Percentiles rank a stretch among this genome's conserved stretches.
Conservation (phyloP, 1,140 invertebrate genomes). For the Pomacea maculata region DNA sequence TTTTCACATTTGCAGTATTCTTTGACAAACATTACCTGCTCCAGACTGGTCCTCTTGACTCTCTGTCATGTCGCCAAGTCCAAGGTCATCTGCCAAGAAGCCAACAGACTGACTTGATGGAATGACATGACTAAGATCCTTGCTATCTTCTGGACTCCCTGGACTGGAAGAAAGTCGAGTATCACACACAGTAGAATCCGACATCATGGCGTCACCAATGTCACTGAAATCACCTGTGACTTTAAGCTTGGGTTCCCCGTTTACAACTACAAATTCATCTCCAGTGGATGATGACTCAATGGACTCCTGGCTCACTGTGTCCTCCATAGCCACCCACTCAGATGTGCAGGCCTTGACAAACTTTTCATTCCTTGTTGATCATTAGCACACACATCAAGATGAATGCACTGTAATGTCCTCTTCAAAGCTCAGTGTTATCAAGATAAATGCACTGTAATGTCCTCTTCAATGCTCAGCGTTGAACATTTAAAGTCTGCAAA, state of each 20-base stretch:
- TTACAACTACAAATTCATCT: constrained; percentile 86
- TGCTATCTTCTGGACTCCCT: constrained; percentile 24
- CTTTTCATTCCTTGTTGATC: constrained; percentile 1
- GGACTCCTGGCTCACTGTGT: constrained; percentile 85
- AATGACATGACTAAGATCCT: constrained; percentile 47
- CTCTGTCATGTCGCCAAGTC: constrained; percentile 3
- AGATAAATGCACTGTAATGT: neutral
- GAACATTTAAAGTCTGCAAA: neutral
- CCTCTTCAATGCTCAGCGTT: neutral
- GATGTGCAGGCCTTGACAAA: neutral
- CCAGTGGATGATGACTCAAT: constrained; percentile 83
- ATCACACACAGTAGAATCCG: constrained; percentile 64
- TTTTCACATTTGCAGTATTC: no score
- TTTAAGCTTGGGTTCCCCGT: constrained; percentile 74
- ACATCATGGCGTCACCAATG: constrained; percentile 77
- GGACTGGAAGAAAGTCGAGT: constrained; percentile 29
- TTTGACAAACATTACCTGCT: constrained; percentile 1
- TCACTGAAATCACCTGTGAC: constrained; percentile 81
- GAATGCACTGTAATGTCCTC: neutral
- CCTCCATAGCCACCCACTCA: constrained; percentile 66
- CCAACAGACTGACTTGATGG: constrained; percentile 54
- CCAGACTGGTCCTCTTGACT: constrained; percentile 7
- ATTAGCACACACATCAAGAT: neutral
- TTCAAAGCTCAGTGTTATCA: neutral
- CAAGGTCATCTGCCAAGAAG: constrained; percentile 32